Percentiles rank a stretch among this genome's conserved stretches.
These are phyloP conservation scores for Horisme vitalbata DNA, from an alignment of 2,888 invertebrate genomes.

Conservation along the genomic window DNA sequence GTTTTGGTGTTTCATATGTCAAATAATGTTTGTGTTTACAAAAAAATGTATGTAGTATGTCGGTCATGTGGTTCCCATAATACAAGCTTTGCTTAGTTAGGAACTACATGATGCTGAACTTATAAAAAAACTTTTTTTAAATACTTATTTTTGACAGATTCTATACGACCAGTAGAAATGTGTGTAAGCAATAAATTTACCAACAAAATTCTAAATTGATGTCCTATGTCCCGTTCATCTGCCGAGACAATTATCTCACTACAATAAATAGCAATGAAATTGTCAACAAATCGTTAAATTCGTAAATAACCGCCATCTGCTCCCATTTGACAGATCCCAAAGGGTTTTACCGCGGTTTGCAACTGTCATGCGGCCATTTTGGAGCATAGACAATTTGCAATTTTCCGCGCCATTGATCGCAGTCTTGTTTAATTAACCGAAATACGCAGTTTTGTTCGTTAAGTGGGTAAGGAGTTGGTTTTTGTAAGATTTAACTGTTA, in stretches of 20 bases:
- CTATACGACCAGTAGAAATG: too few relatives aligned
- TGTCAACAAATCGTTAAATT: slow-evolving; percentile 66
- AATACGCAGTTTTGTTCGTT: slow-evolving; percentile 44
- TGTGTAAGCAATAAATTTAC: background rate
- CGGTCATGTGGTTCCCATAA: too few relatives aligned
- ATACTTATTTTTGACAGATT: too few relatives aligned
- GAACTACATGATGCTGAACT: too few relatives aligned
- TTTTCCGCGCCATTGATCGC: slow-evolving; percentile 73
- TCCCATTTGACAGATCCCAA: slow-evolving; percentile 68
- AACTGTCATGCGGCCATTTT: slow-evolving; percentile 72
- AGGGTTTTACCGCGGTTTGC: slow-evolving; percentile 74
- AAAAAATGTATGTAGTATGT: too few relatives aligned
- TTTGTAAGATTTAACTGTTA: slow-evolving; percentile 9
- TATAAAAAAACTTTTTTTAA: too few relatives aligned
- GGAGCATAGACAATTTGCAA: slow-evolving; percentile 71
- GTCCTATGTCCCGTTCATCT: slow-evolving; percentile 32
- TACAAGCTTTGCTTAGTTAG: too few relatives aligned
- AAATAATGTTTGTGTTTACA: too few relatives aligned
- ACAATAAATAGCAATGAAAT: slow-evolving; percentile 71
- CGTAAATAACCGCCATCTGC: slow-evolving; percentile 76
- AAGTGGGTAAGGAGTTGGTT: slow-evolving; percentile 5
- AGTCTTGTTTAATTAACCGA: slow-evolving; percentile 71
- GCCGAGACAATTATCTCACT: slow-evolving; percentile 72
- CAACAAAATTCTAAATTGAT: too few relatives aligned
- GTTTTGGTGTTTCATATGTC: too few relatives aligned